Conservation (phyloP, 2,888 invertebrate genomes). For the Corythucha ciliata region DNA sequence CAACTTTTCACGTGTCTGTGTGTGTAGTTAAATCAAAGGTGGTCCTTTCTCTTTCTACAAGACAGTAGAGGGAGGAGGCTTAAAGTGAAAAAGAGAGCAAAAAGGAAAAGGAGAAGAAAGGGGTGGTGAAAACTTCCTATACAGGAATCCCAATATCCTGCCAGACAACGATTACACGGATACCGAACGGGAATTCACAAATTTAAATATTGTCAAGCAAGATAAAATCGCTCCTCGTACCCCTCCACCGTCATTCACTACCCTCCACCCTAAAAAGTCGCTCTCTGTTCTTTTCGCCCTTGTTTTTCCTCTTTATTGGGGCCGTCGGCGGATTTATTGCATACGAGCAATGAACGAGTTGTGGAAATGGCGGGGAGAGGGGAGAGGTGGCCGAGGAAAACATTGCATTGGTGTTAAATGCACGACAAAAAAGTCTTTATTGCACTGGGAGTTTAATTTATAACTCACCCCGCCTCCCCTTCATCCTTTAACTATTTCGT, state of each 20-base stretch:
- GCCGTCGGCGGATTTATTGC: too few species aligned
- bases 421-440: constrained; percentile 25
- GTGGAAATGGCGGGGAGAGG: too few species aligned
- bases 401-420: constrained; percentile 24
- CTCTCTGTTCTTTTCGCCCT: too few species aligned
- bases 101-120: constrained; percentile 15
- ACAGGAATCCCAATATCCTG: constrained; percentile 19
- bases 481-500: too few species aligned
- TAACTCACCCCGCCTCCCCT: too few species aligned
- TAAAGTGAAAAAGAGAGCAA: background rate
- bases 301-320: too few species aligned
- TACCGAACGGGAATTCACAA: constrained; percentile 27
- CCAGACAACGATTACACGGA: constrained; percentile 20
- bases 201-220: constrained; percentile 30
- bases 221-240: too few species aligned
- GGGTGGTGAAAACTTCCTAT: background rate
- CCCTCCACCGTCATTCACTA: too few species aligned
- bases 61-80: background rate
- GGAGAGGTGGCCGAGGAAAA: too few species aligned
- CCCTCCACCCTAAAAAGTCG: too few species aligned
- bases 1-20: constrained; percentile 1
- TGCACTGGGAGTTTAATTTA: too few species aligned
- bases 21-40: constrained; percentile 17
- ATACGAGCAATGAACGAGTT: too few species aligned
- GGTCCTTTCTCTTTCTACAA: background rate